Percentiles rank a stretch among this genome's conserved stretches.
Conservation (phyloP, 2,888 invertebrate genomes). For the Tenodera sinensis region DNA sequence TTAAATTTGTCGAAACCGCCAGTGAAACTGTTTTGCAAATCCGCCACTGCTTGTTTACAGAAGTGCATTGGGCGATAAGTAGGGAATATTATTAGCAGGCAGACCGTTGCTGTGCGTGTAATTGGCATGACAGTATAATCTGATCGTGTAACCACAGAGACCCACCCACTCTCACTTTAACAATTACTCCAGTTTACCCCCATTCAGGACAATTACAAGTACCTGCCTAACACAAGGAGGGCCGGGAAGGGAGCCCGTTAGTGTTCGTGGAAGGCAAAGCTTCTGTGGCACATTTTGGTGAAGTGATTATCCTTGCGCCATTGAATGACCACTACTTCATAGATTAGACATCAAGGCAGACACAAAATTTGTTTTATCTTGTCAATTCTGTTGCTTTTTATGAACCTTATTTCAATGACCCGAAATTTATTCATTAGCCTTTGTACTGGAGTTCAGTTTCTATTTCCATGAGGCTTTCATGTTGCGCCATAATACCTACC, state of each 20-base stretch:
- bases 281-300: neutral
- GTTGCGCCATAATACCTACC: no score
- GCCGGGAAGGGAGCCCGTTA: no score
- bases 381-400: no score
- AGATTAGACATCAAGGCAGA: no score
- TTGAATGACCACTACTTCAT: no score
- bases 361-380: no score
- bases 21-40: neutral
- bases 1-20: no score
- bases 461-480: no score
- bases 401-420: no score
- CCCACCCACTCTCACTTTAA: neutral
- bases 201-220: neutral
- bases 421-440: no score
- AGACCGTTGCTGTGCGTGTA: neutral
- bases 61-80: neutral
- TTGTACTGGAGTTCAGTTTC: no score
- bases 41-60: neutral
- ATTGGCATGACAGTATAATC: neutral
- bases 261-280: neutral
- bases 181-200: neutral
- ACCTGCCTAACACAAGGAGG: neutral
- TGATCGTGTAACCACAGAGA: neutral
- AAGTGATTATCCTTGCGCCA: no score
- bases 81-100: neutral